Base-by-base conservation (phyloP, 37 sponge, comb jelly and placozoan species). In the Aphrocallistes beatrix region DNA sequence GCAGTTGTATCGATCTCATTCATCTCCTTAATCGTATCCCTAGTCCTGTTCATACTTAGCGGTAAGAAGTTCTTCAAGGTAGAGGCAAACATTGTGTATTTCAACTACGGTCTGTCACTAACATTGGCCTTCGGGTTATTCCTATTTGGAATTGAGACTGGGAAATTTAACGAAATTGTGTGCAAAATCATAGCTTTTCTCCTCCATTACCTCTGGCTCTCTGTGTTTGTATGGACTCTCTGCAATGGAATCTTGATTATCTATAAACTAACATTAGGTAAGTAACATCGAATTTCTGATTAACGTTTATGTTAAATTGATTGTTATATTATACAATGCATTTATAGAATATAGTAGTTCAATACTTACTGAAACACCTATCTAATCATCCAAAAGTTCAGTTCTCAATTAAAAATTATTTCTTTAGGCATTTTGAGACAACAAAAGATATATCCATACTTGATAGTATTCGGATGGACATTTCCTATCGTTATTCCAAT, bases 211-310 rank as follows among this genome's bases (percentile, higher is more conserved):
- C 10, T 60, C n/a, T 60, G 75, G 75, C 75, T 60, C 3, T 19
- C 75, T 60, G 75, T 60, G 34, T 60, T 60, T 28, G 21, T 60
- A 60, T 60, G 75, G 75, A 60, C 75, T 60, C 75, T 60, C 32
- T 60, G 75, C 75, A 60, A 60, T 60, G 75, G 75, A 60, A 21
- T 60, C 1, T 13, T 60, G 21, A 60, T 60, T 30, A 21, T 60
- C 8, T 60, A 60, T 30, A 60, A 60, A 13, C 21, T 60, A 13
- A 60, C 75, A 25, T 25, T 60, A 32, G 75, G 75, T 60, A 60
- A 60, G 75, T 60, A 16, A n/a, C n/a, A n/a, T n/a, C n/a, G n/a
- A n/a, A n/a, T n/a, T n/a, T n/a, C n/a, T n/a, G n/a, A n/a, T n/a
- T n/a, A n/a, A n/a, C n/a, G n/a, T n/a, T n/a, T n/a, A n/a, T n/a